phyloP scores from a whole-genome alignment of 2,113 vertebrate genomes.

The Scomber colias region DNA sequence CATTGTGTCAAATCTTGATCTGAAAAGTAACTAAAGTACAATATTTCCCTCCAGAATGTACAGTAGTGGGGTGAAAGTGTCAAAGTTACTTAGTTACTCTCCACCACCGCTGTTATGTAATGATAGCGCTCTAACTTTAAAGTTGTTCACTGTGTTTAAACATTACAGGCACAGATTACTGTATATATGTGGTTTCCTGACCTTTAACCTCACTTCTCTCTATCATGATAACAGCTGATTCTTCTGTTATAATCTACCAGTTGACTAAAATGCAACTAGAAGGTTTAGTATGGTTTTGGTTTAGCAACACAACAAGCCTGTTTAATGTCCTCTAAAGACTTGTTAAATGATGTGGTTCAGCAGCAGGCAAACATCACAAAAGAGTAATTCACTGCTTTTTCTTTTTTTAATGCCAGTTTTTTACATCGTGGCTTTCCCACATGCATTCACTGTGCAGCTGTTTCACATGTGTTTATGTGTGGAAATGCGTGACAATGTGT shows the following conservation, averaged over 20 bases:
- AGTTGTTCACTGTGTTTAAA: neutral
- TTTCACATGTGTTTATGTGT: neutral
- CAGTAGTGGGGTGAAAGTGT: too few species aligned
- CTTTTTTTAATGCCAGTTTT: neutral
- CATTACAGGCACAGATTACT: neutral
- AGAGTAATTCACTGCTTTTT: neutral
- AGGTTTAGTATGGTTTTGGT: neutral
- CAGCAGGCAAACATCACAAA: neutral
- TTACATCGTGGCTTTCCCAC: neutral
- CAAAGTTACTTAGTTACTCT: too few species aligned
- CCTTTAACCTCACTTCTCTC: neutral
- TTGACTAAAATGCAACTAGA: neutral
- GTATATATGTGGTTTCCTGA: neutral
- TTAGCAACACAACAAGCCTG: neutral
- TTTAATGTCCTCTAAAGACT: neutral
- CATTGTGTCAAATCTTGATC: too few species aligned
- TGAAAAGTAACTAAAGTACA: too few species aligned
- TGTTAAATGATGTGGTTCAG: slow-evolving; percentile 1
- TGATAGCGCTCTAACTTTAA: neutral
- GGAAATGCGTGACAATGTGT: neutral
- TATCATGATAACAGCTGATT: neutral
- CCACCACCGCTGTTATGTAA: too few species aligned
- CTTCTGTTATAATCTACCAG: neutral
- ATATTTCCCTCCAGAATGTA: too few species aligned
- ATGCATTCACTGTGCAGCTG: neutral